Conservation (phyloP, 1,140 invertebrate species). For the Drosophila sp. region DNA sequence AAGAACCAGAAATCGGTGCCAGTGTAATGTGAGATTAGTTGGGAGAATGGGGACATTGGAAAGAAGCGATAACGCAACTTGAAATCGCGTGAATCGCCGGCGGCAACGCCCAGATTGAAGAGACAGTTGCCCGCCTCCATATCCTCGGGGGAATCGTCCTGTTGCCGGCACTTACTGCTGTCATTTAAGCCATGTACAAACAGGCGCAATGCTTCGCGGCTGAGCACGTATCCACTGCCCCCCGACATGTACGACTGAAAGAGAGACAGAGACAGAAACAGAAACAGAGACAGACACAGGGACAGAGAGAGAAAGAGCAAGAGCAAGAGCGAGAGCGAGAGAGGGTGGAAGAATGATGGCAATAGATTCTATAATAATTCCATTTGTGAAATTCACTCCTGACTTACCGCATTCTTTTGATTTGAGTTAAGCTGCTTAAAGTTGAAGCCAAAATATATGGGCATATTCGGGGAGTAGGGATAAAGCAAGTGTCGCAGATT, state of each 20-base stretch:
- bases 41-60: constrained; percentile 44
- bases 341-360: not conserved
- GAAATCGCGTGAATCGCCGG: constrained; percentile 93
- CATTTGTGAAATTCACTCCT: not conserved
- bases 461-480: constrained; percentile 88
- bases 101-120: constrained; percentile 91
- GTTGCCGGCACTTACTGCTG: constrained; percentile 62
- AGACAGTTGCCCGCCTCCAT: constrained; percentile 96
- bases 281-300: not conserved
- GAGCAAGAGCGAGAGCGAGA: not conserved
- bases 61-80: constrained; percentile 93
- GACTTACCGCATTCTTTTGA: constrained; percentile 51
- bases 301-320: no score
- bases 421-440: constrained; percentile 87
- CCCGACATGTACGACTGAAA: constrained; percentile 96
- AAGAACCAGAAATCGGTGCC: constrained; percentile 62
- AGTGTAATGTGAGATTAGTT: constrained; percentile 42
- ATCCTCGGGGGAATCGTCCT: constrained; percentile 92
- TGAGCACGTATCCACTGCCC: constrained; percentile 96
- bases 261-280: not conserved
- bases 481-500: constrained; percentile 95
- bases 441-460: constrained; percentile 94
- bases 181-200: constrained; percentile 89
- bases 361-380: not conserved
- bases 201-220: constrained; percentile 89